These are phyloP conservation scores for Copsychus sechellarum DNA, from an alignment of 2,113 vertebrate genomes.

Conservation along the genomic window DNA sequence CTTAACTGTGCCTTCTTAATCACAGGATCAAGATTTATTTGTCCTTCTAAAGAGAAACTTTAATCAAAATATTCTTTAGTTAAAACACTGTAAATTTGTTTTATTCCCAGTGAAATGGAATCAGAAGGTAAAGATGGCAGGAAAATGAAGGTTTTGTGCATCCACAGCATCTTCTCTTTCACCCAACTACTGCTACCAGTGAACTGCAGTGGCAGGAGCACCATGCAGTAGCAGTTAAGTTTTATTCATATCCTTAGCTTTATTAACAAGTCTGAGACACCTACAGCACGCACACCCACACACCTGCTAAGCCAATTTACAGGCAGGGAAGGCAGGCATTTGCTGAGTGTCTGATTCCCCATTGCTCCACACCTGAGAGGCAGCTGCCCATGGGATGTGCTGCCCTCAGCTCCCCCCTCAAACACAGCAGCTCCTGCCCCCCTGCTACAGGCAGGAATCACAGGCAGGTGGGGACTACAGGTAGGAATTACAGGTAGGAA, in stretches of 20 bases:
- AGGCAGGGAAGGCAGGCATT: background rate
- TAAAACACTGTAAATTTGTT: background rate
- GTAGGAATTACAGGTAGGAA: background rate
- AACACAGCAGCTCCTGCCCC: background rate
- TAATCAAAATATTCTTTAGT: background rate
- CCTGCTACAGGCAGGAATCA: background rate
- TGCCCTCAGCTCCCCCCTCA: background rate
- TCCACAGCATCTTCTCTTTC: background rate
- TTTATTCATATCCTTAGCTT: constrained; percentile 54
- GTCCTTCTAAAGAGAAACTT: background rate
- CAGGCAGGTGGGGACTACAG: background rate
- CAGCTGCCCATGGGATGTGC: background rate
- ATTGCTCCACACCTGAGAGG: background rate
- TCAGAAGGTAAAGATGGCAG: background rate
- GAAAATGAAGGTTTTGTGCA: background rate
- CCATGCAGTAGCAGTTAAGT: background rate
- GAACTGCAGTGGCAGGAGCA: constrained; percentile 5
- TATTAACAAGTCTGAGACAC: constrained; percentile 45
- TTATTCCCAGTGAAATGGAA: background rate
- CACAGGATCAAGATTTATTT: background rate
- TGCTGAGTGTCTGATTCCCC: constrained; percentile 21
- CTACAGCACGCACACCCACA: constrained; percentile 34
- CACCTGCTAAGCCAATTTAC: background rate
- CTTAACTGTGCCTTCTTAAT: background rate
- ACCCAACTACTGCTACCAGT: background rate